Evolutionary conservation across 2,113 vertebrate genomes (phyloP), one percentile per base, ranked within the genome.

Genomic region (Lampris megalopsis): DNA sequence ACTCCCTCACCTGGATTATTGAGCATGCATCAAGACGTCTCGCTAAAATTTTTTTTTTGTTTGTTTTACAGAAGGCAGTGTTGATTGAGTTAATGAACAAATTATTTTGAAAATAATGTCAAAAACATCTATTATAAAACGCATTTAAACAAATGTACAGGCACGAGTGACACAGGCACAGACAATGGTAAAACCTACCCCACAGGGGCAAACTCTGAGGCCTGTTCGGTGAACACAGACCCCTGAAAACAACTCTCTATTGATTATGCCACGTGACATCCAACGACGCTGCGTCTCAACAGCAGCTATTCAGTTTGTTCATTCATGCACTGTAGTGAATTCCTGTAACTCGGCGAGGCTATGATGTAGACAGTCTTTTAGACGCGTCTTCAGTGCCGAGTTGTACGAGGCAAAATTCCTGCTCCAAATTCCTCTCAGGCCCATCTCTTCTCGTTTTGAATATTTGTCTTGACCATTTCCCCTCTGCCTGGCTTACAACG

Each of bases 91-190:
- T 9, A 56, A 69, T 49, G 54, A 59, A 73, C 40, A 41, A 47
- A 64, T 68, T 63, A 13, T 36, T 38, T 48, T 63, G 0, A 73
- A 48, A 35, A 64, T 13, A 11, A 49, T 52, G 35, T 68, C 7
- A 64, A 57, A 56, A 10, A 3, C 79, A 13, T 68, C 52, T 40
- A 47, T 56, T 41, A 67, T 13, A 63, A 73, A 81, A 59, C 0
- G 62, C 24, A 54, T 86, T 71, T 73, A 73, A 82, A 67, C 50
- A 81, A 83, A 85, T 73, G 68, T 60, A 77, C 80, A 87, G 88
- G 73, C 88, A 91, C 85, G 45, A 75, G 83, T 82, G 82, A 72
- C 77, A 80, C 78, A 93, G 90, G 90, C 91, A 91, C 88, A 85
- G 83, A 71, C 66, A 50, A 75, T 61, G 70, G 64, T 72, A 38